Conservation (phyloP, 2,797 vertebrate species). For the Eulemur coronatus region DNA sequence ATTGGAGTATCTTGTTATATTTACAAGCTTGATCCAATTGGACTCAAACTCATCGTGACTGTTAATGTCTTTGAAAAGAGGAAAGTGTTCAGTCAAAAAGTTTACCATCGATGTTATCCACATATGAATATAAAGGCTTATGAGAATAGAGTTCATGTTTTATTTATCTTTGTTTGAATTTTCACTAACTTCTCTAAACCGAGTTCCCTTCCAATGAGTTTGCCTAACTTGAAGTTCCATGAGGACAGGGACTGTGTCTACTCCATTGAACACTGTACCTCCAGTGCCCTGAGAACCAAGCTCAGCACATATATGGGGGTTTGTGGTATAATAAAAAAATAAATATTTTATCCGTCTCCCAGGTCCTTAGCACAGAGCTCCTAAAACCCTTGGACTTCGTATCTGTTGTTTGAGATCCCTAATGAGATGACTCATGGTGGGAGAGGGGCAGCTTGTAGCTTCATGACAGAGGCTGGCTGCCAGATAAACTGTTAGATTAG, state of each 20-base stretch:
- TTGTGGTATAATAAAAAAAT: not conserved
- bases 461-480: not conserved
- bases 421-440: not conserved
- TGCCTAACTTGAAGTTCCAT: not conserved
- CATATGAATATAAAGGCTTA: not conserved
- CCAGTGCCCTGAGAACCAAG: not conserved
- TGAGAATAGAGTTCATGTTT: not conserved
- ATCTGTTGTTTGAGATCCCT: not conserved
- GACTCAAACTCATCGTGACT: not conserved
- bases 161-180: not conserved
- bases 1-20: not conserved
- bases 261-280: not conserved
- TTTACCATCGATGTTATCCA: not conserved
- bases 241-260: not conserved
- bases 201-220: not conserved
- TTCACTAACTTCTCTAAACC: not conserved
- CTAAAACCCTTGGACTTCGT: not conserved
- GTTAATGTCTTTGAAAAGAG: not conserved
- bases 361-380: not conserved
- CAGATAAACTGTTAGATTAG: not conserved
- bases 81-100: not conserved
- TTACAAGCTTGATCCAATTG: not conserved
- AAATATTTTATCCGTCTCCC: not conserved
- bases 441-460: not conserved
- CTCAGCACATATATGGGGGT: not conserved